Base-by-base conservation (phyloP, 2,888 invertebrate species). In the Euzophera pinguis region DNA sequence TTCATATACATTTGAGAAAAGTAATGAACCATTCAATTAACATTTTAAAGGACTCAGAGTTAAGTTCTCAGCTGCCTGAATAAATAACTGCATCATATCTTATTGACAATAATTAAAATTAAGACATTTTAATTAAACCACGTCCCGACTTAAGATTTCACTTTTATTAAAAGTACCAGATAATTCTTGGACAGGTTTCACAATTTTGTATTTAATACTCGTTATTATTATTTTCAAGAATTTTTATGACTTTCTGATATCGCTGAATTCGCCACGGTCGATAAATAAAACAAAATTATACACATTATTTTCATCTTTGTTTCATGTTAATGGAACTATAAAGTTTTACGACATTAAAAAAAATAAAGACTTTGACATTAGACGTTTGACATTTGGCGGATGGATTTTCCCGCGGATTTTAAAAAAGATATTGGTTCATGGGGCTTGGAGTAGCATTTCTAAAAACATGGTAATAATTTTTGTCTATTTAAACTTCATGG, bases 141-240 rank as follows among this genome's bases (percentile, higher is more conserved):
- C 58, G 62, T 57, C 55, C 57, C 42, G 54, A 55, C 54, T 63
- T 55, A 62, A 64, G 57, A 53, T 62, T 63, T 60, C 61, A 59
- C 60, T 65, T 74, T 72, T 73, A 72, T 75, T 72, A 69, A 69
- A 64, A 54, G 57, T 65, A 67, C 65, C 65, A 56, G 62, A 60
- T 64, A 64, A 68, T 62, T 64, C 59, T 59, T 61, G 48, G 57
- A 62, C 65, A 47, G 62, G 65, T 62, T 60, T 47, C 53, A 49
- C 55, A 53, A 52, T 57, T 57, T 55, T 53, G 51, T 58, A 56
- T 56, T 62, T 51, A 54, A 50, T 50, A 52, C 56, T 53, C 55
- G 47, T 56, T 55, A 53, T 58, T 47, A 53, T 50, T 55, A 60
- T 58, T 58, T 54, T 52, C 22, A 47, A 53, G 50, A 57, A 54